Base-by-base conservation (phyloP, 2,888 invertebrate genomes). In the Chymomyza amoena region DNA sequence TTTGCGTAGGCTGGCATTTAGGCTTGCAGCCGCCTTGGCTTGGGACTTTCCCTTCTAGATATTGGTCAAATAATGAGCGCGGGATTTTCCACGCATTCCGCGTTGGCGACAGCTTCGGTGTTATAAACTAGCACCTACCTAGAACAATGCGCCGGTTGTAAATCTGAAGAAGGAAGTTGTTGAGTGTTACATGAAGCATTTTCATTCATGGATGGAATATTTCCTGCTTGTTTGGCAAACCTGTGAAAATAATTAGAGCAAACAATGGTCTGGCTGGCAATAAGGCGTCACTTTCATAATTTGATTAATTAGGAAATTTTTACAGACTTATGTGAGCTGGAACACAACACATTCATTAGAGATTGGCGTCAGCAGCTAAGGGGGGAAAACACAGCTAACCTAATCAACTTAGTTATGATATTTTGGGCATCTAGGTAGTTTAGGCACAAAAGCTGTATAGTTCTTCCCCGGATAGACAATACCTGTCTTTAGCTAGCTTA, bases 1-100 rank as follows among this genome's bases (percentile, higher is more conserved):
- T 87, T 85, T 85, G 80, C 73, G 81, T 83, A 87, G 84, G 87
- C 81, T 78, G 68, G 69, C 79, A 74, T 72, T 84, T 82, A 80
- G 84, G 73, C 75, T 68, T 75, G 76, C 79, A 79, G 82, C 81
- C 81, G 77, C 77, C 76, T 69, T 69, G 72, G 73, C 45, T 69
- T 70, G 71, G 87, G 84, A 72, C 69, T 80, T 83, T 81, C 83
- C 83, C 66, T 5, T 64, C 25, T 15, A 18, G 57, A 56, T 66
- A 61, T 78, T 79, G 76, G 69, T 81, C 68, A 81, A 79, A 81
- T 86, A 87, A 80, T 77, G 73, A 76, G 69, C 75, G 61, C 64
- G 61, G 87, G 87, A 70, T 74, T 79, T 84, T 85, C 84, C 87
- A 70, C 69, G 66, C 79, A 75, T 80, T 80, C 71, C 68, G 3